A percentile compares a stretch with the other conserved stretches of the same genome.
phyloP scores from a whole-genome alignment of 2,888 invertebrate species.

The Ceriagrion tenellum region DNA sequence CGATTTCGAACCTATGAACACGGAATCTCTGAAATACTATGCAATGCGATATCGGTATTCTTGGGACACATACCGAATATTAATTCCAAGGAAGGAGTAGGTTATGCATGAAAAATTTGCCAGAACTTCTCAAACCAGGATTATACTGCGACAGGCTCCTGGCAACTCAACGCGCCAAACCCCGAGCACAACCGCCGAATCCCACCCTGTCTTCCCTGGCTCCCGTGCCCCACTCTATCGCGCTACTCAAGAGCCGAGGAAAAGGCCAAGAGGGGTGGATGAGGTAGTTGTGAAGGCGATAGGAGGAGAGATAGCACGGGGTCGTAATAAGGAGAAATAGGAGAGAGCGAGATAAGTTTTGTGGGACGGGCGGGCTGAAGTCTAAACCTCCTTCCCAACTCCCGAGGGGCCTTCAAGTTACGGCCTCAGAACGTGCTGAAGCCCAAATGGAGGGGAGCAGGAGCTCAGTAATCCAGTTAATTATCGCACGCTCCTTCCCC shows the following conservation, averaged over 20 bases:
- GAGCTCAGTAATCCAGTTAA: slow-evolving; percentile 55
- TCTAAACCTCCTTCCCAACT: background rate
- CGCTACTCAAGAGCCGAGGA: background rate
- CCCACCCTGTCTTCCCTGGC: background rate
- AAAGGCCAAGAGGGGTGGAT: background rate
- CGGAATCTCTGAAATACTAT: too few relatives aligned
- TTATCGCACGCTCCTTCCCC: slow-evolving; percentile 35
- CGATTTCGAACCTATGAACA: too few relatives aligned
- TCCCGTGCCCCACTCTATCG: background rate
- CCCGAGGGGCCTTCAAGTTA: slow-evolving; percentile 47
- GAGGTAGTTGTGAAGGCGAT: background rate
- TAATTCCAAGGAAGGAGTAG: too few relatives aligned
- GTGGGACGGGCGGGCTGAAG: background rate
- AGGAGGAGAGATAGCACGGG: background rate
- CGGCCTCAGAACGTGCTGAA: slow-evolving; percentile 52
- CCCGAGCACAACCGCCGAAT: background rate
- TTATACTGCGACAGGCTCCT: too few relatives aligned
- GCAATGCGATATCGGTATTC: too few relatives aligned
- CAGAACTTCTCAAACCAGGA: too few relatives aligned
- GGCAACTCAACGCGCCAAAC: too few relatives aligned
- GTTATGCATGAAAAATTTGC: too few relatives aligned
- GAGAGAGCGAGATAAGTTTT: slow-evolving; percentile 8
- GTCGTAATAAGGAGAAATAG: slow-evolving; percentile 13
- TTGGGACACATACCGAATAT: too few relatives aligned
- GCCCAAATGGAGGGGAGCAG: slow-evolving; percentile 3